Percentiles rank a stretch among this genome's conserved stretches.
Conservation (phyloP, 2,888 invertebrate species). For the Steinernema scapterisci region DNA sequence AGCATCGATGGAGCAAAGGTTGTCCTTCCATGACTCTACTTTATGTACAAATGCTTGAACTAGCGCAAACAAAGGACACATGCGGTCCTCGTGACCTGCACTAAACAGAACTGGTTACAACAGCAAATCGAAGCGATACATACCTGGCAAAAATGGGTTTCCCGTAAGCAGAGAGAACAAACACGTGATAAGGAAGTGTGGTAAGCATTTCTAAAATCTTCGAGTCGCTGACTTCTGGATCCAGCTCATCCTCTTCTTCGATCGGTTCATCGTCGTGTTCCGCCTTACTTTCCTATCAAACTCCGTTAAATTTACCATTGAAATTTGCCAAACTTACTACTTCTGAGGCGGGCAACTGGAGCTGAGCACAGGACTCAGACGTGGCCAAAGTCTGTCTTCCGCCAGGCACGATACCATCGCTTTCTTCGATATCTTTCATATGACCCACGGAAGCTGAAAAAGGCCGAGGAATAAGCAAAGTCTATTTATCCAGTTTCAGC, state of each 20-base stretch:
- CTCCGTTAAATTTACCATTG: too few species aligned
- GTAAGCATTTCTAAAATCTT: slow-evolving; percentile 46
- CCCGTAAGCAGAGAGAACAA: slow-evolving; percentile 63
- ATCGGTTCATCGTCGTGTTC: slow-evolving; percentile 34
- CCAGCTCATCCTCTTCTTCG: slow-evolving; percentile 33
- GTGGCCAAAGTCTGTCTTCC: slow-evolving; percentile 17
- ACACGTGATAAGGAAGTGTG: slow-evolving; percentile 55
- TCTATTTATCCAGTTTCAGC: neutral
- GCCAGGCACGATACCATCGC: slow-evolving; percentile 16
- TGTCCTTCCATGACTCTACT: slow-evolving; percentile 72
- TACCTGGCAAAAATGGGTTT: slow-evolving; percentile 63
- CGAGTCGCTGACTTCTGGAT: slow-evolving; percentile 38
- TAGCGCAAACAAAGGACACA: slow-evolving; percentile 58
- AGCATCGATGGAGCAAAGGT: slow-evolving; percentile 82
- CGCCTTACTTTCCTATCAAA: neutral
- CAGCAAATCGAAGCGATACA: slow-evolving; percentile 16
- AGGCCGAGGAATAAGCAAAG: neutral
- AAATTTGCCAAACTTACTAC: neutral
- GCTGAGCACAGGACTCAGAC: slow-evolving; percentile 8
- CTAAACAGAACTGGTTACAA: slow-evolving; percentile 44
- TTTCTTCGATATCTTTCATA: slow-evolving; percentile 5
- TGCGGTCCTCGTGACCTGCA: slow-evolving; percentile 62
- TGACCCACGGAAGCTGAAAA: neutral
- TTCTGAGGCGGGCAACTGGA: neutral
- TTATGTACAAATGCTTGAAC: slow-evolving; percentile 58